Evolutionary conservation across 2,113 vertebrate genomes (phyloP), one percentile per base, ranked within the genome.

Genomic region (Zosterops lateralis): DNA sequence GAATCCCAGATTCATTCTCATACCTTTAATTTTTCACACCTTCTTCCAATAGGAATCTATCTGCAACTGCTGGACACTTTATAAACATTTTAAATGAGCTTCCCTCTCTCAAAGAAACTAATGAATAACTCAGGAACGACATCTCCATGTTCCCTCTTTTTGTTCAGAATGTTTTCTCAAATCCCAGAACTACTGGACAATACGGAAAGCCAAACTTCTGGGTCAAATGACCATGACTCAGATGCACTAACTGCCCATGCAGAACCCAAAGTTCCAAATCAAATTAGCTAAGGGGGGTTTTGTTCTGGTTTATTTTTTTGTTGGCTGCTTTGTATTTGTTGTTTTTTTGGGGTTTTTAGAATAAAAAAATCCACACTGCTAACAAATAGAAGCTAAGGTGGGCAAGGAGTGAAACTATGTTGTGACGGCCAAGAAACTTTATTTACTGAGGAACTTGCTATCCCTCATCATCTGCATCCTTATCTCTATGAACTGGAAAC

Each of bases 1-100:
- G n/a, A 72, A 48, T 38, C 45, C 38, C 5, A 56, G 50, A 34
- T 26, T 40, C 9, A 4, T 26, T 57, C 47, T 45, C 1, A 0
- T 14, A 2, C 22, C 18, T 68, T 61, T 22, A 21, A 28, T 86
- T 60, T 76, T 77, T 68, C 36, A 36, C 14, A 44, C 14, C 10
- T 26, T 58, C 6, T 17, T 60, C 53, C 45, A 44, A 4, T 4
- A 50, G 26, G 31, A 54, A 31, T 15, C 21, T 7, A 78, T 20
- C 62, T 67, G 29, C 54, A 87, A 56, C 51, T 42, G 36, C 71
- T 71, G 24, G 16, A 28, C 18, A 42, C 32, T 60, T 85, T 1
- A 56, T 7, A n/a, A 87, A 28, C 42, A 25, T 54, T 78, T 71
- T 56, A 65, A 26, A 38, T 11, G 8, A 66, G 22, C n/a, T 64